Conservation (phyloP, 2,888 invertebrate genomes). For the Odontocerum albicorne region DNA sequence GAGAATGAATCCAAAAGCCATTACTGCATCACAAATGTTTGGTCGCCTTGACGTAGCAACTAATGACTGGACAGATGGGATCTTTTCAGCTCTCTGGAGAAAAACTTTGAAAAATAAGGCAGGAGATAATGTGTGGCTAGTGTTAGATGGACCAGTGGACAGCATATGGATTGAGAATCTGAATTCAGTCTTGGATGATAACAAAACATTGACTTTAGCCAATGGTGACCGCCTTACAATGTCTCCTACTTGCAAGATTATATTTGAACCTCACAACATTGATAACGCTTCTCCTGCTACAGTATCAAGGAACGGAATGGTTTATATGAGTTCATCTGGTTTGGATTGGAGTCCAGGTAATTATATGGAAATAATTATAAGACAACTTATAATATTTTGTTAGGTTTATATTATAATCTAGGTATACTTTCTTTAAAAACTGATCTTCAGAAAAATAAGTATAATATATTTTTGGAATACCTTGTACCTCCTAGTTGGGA, state of each 20-base stretch:
- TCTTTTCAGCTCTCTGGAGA: constrained; percentile 95
- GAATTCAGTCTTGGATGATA: constrained; percentile 95
- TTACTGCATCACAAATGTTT: constrained; percentile 97
- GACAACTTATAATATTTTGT: too few species aligned
- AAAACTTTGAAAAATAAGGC: constrained; percentile 89
- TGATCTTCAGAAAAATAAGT: too few species aligned
- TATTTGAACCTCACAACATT: constrained; percentile 96
- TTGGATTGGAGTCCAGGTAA: constrained; percentile 85
- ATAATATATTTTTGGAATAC: too few species aligned
- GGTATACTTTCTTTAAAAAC: too few species aligned
- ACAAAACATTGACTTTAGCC: constrained; percentile 91
- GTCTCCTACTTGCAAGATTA: constrained; percentile 92
- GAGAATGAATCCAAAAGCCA: constrained; percentile 98
- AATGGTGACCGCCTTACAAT: constrained; percentile 94
- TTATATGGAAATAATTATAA: too few species aligned
- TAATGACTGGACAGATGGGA: constrained; percentile 98
- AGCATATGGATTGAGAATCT: constrained; percentile 98
- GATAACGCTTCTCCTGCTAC: constrained; percentile 98
- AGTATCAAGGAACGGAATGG: constrained; percentile 92
- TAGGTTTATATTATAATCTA: too few species aligned
- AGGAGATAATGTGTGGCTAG: constrained; percentile 90
- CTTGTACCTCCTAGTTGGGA: too few species aligned
- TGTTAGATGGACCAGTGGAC: constrained; percentile 95
- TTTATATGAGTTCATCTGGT: constrained; percentile 97
- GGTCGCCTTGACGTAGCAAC: constrained; percentile 95